Evolutionary conservation across 2,113 vertebrate genomes (phyloP).

Genomic region (Mungos mungo): DNA sequence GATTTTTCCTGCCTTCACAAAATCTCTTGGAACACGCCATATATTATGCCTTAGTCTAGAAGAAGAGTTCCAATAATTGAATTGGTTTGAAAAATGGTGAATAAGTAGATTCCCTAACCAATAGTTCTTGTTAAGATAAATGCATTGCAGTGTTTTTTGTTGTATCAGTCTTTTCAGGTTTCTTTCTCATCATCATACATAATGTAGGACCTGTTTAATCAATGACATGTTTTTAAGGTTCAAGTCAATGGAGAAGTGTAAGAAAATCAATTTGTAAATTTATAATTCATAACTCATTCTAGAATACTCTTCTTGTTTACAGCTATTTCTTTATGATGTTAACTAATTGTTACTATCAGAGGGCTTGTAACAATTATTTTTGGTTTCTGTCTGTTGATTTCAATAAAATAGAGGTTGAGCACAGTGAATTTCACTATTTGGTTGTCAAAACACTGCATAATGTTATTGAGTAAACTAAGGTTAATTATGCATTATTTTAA

Average conservation of each 20-base stretch:
- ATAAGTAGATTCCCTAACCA: neutral
- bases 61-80: neutral
- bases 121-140: slow-evolving; percentile 43
- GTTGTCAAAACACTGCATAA: slow-evolving; percentile 70
- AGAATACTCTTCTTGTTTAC: slow-evolving; percentile 51
- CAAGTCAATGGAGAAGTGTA: slow-evolving; percentile 5
- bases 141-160: neutral
- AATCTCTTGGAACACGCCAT: neutral
- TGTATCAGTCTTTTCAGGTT: neutral
- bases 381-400: slow-evolving; percentile 73
- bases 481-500: slow-evolving; percentile 71
- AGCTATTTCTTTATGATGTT: slow-evolving; percentile 56
- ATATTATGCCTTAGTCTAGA: neutral
- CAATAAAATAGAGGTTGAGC: slow-evolving; percentile 66
- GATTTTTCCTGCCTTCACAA: neutral
- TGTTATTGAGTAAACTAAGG: slow-evolving; percentile 57
- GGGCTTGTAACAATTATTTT: slow-evolving; percentile 74
- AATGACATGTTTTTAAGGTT: slow-evolving; percentile 30
- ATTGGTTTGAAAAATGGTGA: slow-evolving; percentile 40
- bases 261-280: slow-evolving; percentile 54
- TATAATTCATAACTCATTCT: slow-evolving; percentile 49
- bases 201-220: slow-evolving; percentile 5
- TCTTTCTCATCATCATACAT: slow-evolving; percentile 21
- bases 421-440: slow-evolving; percentile 68
- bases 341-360: slow-evolving; percentile 73